Evolutionary conservation across 1,140 invertebrate genomes (phyloP).

Genomic region (Eurosta solidaginis): DNA sequence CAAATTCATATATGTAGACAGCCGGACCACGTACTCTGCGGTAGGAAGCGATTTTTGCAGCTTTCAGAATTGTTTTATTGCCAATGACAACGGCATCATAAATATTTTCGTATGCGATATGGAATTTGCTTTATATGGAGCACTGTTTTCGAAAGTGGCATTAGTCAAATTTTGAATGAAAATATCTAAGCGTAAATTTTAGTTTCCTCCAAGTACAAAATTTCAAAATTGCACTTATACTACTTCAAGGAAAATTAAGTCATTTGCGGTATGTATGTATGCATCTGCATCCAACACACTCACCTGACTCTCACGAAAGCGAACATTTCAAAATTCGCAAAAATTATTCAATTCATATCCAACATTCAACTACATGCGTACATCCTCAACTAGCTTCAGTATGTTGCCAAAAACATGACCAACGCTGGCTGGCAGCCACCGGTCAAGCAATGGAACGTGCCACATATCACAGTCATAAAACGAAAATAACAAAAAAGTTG

Average conservation of each 20-base stretch:
- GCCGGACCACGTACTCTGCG: background rate
- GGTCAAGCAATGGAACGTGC: conserved; percentile 3
- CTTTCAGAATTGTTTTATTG: conserved; percentile 11
- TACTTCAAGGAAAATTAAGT: too few species aligned
- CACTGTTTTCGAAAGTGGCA: too few species aligned
- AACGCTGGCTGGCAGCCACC: too few species aligned
- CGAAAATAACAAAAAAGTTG: background rate
- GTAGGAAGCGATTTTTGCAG: background rate
- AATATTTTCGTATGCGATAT: too few species aligned
- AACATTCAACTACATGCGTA: background rate
- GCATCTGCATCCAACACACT: background rate
- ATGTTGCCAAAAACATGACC: background rate
- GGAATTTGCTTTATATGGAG: too few species aligned
- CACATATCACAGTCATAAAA: too few species aligned
- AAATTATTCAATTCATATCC: conserved; percentile 25
- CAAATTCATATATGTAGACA: background rate
- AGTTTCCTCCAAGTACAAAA: too few species aligned
- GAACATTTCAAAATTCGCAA: background rate
- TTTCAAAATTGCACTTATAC: too few species aligned
- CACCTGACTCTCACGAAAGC: background rate
- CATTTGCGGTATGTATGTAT: too few species aligned
- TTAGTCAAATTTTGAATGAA: too few species aligned
- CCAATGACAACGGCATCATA: background rate
- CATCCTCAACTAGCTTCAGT: background rate
- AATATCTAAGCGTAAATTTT: too few species aligned